Base-by-base conservation (phyloP, 2,113 vertebrate genomes). In the Pygoscelis adeliae region DNA sequence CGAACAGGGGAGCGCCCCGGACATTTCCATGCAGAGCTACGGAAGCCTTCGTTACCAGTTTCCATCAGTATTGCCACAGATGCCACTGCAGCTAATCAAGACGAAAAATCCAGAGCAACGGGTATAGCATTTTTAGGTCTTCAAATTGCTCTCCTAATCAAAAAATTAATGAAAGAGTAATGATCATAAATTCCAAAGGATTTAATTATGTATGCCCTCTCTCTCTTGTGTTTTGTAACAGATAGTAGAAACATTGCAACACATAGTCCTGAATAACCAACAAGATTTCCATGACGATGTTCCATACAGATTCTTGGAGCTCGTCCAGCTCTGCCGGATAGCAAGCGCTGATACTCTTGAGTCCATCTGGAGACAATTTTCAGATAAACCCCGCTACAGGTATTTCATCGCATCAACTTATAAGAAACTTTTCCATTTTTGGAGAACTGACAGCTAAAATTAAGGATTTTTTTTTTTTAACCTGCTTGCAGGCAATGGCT, bases 181-280 rank as follows among this genome's bases (percentile, higher is more conserved):
- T 6, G 7, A 58, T 52, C 9, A 10, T 16, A 25, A 36, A 44
- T 63, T 53, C 26, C 21, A 36, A 44, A 47, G 11, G 38, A 30
- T 47, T 34, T 44, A 61, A 47, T 46, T 65, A 30, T 2, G 4
- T 23, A 42, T 63, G 20, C 29, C 34, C 27, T 20, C 42, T 74
- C 30, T 90, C 30, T 47, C 22, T 36, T 3, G 1, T 81, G 19
- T 77, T 88, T 85, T 87, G 47, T 82, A 29, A 70, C 90, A 99
- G 99, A 97, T 98, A 92, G n/a, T 89, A 1, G 98, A 98, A 74
- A 83, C 98, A 25, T 90, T 99, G 59, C 98, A 98, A 19, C 97
- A 95, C 52, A 87, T 99, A 97, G 97, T 98, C 59, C 81, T 98
- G 78, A 98, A 94, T 20, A 98, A 99, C 72, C 97, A 94, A 18